phyloP scores from a whole-genome alignment of 2,888 invertebrate genomes.

The Callyntrura guangdongensis region DNA sequence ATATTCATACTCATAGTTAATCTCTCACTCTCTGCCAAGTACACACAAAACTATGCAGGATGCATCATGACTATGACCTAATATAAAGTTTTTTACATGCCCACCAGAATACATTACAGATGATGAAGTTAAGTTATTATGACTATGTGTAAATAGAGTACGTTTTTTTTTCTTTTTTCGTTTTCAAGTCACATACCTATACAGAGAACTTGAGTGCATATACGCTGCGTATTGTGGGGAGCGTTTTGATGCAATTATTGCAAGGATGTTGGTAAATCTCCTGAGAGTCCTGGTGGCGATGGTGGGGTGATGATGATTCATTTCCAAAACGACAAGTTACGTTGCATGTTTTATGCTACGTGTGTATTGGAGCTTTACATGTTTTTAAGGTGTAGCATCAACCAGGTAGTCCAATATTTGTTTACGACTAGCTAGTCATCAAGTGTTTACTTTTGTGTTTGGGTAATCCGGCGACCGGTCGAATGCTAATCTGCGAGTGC shows the following conservation, averaged over 20 bases:
- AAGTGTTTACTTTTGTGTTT: neutral
- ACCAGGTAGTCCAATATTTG: neutral
- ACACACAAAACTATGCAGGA: neutral
- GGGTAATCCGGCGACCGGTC: too few species aligned
- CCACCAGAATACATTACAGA: neutral
- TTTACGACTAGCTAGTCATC: neutral
- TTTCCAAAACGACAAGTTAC: neutral
- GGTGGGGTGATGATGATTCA: constrained; percentile 43
- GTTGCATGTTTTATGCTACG: neutral
- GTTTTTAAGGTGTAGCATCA: constrained; percentile 41
- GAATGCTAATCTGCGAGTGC: too few species aligned
- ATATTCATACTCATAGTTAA: neutral
- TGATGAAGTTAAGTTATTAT: neutral
- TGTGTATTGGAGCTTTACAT: neutral
- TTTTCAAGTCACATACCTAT: constrained; percentile 14
- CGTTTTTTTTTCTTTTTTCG: neutral
- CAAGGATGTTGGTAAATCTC: neutral
- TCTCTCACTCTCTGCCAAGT: too few species aligned
- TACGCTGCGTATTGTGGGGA: neutral
- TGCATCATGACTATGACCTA: constrained; percentile 65
- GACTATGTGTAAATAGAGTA: neutral
- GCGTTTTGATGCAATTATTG: constrained; percentile 12
- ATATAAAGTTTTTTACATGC: constrained; percentile 27
- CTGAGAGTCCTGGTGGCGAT: neutral
- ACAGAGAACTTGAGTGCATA: neutral